Base-by-base conservation (phyloP, 2,113 vertebrate species). In the Dicentrarchus labrax region DNA sequence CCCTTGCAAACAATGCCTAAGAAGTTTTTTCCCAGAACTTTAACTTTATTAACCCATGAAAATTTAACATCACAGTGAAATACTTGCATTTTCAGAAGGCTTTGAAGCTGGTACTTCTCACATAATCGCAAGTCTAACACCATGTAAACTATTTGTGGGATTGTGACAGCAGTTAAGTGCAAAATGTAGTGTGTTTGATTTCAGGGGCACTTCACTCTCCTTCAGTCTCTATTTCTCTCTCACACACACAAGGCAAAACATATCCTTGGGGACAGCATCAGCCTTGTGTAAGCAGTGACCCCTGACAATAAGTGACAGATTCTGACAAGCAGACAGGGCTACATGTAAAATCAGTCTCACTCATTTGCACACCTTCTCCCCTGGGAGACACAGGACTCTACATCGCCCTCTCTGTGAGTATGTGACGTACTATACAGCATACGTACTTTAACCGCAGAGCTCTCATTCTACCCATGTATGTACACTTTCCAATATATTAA, bases 261-360 rank as follows among this genome's bases (percentile, higher is more conserved):
- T 36, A 76, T 91, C 92, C 88, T 83, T 59, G 30, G 91, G 89
- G 94, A 93, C 81, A 45, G 69, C 76, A 84, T 81, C 85, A 72
- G 87, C 82, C 83, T 91, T 82, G 86, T 88, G 89, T 86, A 91
- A 91, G 89, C 88, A 69, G 76, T 94, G 94, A 92, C 93, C 94
- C 89, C 70, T 93, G 90, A 93, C 92, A 86, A 88, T 91, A 94
- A 93, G 91, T 93, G 92, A 93, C 92, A 93, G 86, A 88, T 85
- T 85, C 86, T 93, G 91, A 93, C 94, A 94, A 89, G 93, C 88
- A 89, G 87, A 93, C 88, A 79, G 77, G 82, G 68, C 86, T 82
- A 87, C 90, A 91, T 88, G 89, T 93, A 85, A 91, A 93, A 94
- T 90, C 90, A 88, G 86, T 88, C 73, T 87, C 86, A 85, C 90